These are phyloP conservation scores for Drosophila neotestacea DNA, from an alignment of 2,888 invertebrate species.

Conservation along the genomic window DNA sequence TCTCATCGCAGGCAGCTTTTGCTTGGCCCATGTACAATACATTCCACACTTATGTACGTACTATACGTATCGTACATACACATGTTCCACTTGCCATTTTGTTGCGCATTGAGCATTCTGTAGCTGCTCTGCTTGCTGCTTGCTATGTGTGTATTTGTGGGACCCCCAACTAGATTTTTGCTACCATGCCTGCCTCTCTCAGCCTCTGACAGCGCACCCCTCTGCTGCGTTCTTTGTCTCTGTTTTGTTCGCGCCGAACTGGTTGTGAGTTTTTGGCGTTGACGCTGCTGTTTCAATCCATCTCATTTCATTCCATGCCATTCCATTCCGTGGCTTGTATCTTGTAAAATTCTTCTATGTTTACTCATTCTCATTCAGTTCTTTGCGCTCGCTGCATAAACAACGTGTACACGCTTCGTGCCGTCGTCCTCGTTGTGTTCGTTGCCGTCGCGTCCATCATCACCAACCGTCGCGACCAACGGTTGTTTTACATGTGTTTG, in stretches of 20 bases:
- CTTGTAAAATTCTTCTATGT: conserved; percentile 77
- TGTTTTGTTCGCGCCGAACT: conserved; percentile 66
- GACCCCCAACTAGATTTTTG: conserved; percentile 71
- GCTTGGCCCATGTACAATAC: conserved; percentile 58
- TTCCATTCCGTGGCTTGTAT: conserved; percentile 51
- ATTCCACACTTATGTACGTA: conserved; percentile 55
- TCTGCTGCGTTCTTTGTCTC: conserved; percentile 62
- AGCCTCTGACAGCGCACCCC: conserved; percentile 17
- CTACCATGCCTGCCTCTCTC: conserved; percentile 42
- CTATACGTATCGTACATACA: conserved; percentile 31
- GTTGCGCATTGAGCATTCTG: conserved; percentile 56
- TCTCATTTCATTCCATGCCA: conserved; percentile 20
- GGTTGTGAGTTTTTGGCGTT: conserved; percentile 74
- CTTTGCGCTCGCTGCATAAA: conserved; percentile 76
- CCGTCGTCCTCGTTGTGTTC: conserved; percentile 49
- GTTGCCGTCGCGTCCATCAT: conserved; percentile 44
- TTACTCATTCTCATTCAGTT: conserved; percentile 76
- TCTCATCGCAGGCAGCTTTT: conserved; percentile 67
- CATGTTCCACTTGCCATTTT: conserved; percentile 67
- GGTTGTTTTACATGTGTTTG: conserved; percentile 53
- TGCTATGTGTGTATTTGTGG: conserved; percentile 36
- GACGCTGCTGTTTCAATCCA: conserved; percentile 28
- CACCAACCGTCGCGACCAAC: conserved; percentile 47
- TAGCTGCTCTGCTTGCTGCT: too few species aligned
- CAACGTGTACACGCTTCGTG: conserved; percentile 64